Evolutionary conservation across 2,888 invertebrate genomes (phyloP).

Genomic region (Cynaeus angustus): DNA sequence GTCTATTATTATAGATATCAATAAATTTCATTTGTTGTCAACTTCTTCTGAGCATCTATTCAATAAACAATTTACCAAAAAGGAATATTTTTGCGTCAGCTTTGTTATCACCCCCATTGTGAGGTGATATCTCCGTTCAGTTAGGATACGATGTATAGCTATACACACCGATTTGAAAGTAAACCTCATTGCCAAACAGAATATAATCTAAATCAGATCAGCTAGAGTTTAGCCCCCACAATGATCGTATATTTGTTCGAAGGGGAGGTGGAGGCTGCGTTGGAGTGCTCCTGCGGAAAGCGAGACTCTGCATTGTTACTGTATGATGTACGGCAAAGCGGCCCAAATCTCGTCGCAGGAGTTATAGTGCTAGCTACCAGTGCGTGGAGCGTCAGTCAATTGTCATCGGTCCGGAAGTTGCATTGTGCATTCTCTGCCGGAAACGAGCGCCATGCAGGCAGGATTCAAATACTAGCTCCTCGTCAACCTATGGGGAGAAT

Average conservation of each 20-base stretch:
- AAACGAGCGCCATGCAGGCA: slow-evolving; percentile 69
- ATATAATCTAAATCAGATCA: slow-evolving; percentile 63
- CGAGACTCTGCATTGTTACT: slow-evolving; percentile 56
- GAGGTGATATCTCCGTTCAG: slow-evolving; percentile 18
- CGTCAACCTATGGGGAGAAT: slow-evolving; percentile 41
- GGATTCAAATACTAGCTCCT: slow-evolving; percentile 58
- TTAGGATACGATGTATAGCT: slow-evolving; percentile 19
- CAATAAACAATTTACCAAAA: slow-evolving; percentile 8
- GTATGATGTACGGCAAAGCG: slow-evolving; percentile 49
- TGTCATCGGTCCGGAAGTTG: slow-evolving; percentile 66
- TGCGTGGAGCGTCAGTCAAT: slow-evolving; percentile 71
- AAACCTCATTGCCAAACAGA: slow-evolving; percentile 52
- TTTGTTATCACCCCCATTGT: slow-evolving; percentile 10
- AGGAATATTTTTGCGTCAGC: background rate
- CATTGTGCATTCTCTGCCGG: slow-evolving; percentile 70
- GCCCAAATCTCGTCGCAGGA: slow-evolving; percentile 42
- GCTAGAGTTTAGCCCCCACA: slow-evolving; percentile 56
- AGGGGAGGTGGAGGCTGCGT: slow-evolving; percentile 27
- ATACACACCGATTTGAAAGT: slow-evolving; percentile 31
- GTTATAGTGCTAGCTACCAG: slow-evolving; percentile 60
- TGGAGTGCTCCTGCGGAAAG: slow-evolving; percentile 44
- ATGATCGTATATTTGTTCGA: slow-evolving; percentile 59
- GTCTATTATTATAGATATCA: too few relatives aligned
- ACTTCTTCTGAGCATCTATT: background rate
- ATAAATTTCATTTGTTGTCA: background rate